A percentile compares a stretch with the other conserved stretches of the same genome.
Evolutionary conservation across 2,113 vertebrate species (phyloP).

Genomic region (Podiceps cristatus): DNA sequence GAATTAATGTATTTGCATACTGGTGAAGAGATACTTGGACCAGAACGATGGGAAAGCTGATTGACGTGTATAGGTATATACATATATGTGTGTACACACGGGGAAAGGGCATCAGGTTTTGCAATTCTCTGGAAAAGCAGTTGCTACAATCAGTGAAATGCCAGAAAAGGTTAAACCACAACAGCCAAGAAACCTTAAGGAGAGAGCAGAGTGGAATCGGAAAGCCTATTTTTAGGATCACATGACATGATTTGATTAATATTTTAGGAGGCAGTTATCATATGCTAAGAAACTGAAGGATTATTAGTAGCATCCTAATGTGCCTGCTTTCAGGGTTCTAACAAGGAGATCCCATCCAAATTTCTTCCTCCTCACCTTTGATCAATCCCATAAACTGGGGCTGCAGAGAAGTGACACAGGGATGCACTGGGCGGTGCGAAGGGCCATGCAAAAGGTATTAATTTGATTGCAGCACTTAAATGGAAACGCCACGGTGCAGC

Average conservation of each 20-base stretch:
- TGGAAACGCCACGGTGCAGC: background rate
- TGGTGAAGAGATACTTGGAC: background rate
- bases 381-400: background rate
- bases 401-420: background rate
- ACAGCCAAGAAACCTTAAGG: conserved; percentile 52
- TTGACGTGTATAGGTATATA: background rate
- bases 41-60: background rate
- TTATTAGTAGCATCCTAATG: conserved; percentile 20
- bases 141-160: conserved; percentile 74
- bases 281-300: conserved; percentile 51
- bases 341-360: background rate
- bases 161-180: conserved; percentile 75
- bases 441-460: background rate
- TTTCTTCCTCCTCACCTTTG: background rate
- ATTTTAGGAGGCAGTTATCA: conserved; percentile 72
- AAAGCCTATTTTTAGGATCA: conserved; percentile 73
- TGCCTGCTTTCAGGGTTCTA: background rate
- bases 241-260: conserved; percentile 71
- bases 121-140: conserved; percentile 54
- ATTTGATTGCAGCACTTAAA: background rate
- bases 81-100: background rate
- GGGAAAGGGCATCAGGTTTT: conserved; percentile 64
- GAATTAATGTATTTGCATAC: background rate
- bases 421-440: background rate
- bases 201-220: conserved; percentile 45